Evolutionary conservation across 1,140 invertebrate genomes (phyloP).

Genomic region (Psix sp.): DNA sequence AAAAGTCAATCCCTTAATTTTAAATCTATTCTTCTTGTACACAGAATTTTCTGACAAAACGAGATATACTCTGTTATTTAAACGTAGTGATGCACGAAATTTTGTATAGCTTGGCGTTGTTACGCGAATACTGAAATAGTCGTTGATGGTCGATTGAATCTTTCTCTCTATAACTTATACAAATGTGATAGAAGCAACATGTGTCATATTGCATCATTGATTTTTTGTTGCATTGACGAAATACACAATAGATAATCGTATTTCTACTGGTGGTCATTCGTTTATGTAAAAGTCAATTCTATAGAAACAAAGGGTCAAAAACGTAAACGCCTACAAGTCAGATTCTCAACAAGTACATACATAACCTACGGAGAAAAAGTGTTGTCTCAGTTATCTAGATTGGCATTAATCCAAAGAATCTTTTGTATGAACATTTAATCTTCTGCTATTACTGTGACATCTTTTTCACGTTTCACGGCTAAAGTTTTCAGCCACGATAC

Average conservation of each 20-base stretch:
- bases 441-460: neutral
- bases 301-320: neutral
- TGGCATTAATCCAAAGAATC: slow-evolving; percentile 2
- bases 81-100: too few relatives aligned
- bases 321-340: neutral
- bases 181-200: neutral
- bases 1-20: too few relatives aligned
- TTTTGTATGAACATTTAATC: slow-evolving; percentile 5
- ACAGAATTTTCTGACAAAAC: too few relatives aligned
- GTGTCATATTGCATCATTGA: neutral
- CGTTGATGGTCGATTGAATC: neutral
- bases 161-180: neutral
- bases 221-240: neutral
- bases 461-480: neutral
- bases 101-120: neutral
- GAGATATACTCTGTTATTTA: too few relatives aligned
- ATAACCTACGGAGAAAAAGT: neutral
- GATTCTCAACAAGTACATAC: slow-evolving; percentile 1
- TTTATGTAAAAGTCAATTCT: neutral
- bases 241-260: slow-evolving; percentile 2
- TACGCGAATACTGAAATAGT: neutral
- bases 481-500: too few relatives aligned
- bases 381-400: slow-evolving; percentile 3
- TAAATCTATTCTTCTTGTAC: too few relatives aligned
- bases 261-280: neutral